phyloP scores from a whole-genome alignment of 2,797 vertebrate genomes.

The Syncerus caffer region DNA sequence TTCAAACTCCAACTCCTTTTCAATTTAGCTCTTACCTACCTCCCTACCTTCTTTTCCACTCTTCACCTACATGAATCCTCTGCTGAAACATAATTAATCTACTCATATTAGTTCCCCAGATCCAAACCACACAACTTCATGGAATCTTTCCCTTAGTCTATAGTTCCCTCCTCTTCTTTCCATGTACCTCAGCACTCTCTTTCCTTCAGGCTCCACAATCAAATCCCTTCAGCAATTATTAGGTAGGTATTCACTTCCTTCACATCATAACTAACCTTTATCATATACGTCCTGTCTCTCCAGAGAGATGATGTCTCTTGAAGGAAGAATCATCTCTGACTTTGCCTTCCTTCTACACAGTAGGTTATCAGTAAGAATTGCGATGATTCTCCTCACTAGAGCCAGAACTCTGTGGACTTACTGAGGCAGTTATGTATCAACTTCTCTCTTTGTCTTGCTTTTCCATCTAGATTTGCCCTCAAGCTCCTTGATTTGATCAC shows the following conservation, averaged over 20 bases:
- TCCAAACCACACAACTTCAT: rapidly evolving
- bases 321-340: neutral
- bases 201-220: neutral
- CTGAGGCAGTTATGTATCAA: neutral
- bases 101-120: neutral
- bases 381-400: neutral
- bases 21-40: neutral
- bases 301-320: neutral
- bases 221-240: neutral
- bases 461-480: too few species aligned
- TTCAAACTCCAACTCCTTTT: neutral
- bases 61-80: too few species aligned
- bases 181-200: neutral
- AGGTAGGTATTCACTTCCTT: neutral
- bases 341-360: neutral
- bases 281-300: neutral
- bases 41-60: neutral
- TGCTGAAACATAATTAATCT: neutral
- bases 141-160: neutral
- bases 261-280: neutral
- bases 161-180: neutral
- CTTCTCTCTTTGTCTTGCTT: neutral
- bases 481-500: neutral
- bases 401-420: neutral
- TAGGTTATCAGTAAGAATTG: neutral